These are phyloP conservation scores for Caranx melampygus DNA, from an alignment of 2,113 vertebrate species.

Conservation along the genomic window DNA sequence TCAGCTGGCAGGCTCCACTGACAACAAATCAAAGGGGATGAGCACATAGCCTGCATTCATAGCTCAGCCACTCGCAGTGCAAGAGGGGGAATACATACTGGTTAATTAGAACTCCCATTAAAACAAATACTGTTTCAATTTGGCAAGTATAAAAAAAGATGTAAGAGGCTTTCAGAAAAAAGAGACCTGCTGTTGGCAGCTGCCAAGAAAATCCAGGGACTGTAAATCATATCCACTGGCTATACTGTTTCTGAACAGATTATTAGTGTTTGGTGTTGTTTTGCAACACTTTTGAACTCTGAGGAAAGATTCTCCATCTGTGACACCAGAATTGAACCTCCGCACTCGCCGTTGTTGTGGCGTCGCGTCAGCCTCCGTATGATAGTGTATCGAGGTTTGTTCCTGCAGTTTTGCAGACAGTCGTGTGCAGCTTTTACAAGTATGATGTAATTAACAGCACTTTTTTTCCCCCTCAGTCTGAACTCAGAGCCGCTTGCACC, in stretches of 20 bases:
- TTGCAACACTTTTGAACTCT: conserved; percentile 75
- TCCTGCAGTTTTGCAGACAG: conserved; percentile 28
- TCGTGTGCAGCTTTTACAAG: not conserved
- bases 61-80: conserved; percentile 77
- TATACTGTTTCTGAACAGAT: conserved; percentile 82
- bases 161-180: conserved; percentile 84
- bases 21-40: conserved; percentile 85
- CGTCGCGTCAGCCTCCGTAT: not conserved
- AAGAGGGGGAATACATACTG: conserved; percentile 81
- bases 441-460: conserved; percentile 4
- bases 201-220: conserved; percentile 83
- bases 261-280: conserved; percentile 78
- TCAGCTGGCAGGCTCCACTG: conserved; percentile 85
- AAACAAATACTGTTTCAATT: conserved; percentile 87
- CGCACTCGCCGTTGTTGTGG: not conserved
- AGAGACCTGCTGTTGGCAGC: conserved; percentile 78
- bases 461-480: conserved; percentile 2
- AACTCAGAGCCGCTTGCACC: conserved; percentile 14
- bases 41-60: conserved; percentile 83
- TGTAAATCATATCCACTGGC: conserved; percentile 84
- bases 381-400: not conserved
- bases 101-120: conserved; percentile 87
- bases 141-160: conserved; percentile 84
- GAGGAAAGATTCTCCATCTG: conserved; percentile 56
- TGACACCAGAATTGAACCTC: conserved; percentile 49